A percentile compares a stretch with the other conserved stretches of the same genome.
These are phyloP conservation scores for Conus ventricosus DNA, from an alignment of 1,140 invertebrate species.

Conservation along the genomic window DNA sequence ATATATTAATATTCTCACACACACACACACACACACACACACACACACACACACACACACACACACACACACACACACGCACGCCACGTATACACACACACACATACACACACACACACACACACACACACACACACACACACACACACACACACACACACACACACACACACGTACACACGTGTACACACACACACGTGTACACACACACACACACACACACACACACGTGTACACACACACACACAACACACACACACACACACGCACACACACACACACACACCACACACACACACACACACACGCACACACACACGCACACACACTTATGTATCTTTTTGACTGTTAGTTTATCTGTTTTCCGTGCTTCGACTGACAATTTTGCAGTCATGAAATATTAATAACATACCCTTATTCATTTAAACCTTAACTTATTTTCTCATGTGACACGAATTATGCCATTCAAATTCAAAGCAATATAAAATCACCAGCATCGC, in stretches of 20 bases:
- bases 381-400: too few relatives aligned
- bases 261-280: neutral
- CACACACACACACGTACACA: neutral
- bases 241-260: too few relatives aligned
- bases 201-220: slow-evolving; percentile 1
- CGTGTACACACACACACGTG: neutral
- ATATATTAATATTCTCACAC: neutral
- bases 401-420: too few relatives aligned
- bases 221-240: slow-evolving; percentile 30
- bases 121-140: neutral
- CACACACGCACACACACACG: neutral
- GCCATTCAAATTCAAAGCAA: too few relatives aligned
- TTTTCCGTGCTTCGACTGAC: too few relatives aligned
- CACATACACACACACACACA: neutral
- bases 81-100: neutral
- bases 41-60: too few relatives aligned
- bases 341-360: too few relatives aligned
- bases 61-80: too few relatives aligned
- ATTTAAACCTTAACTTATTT: too few relatives aligned
- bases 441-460: too few relatives aligned
- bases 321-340: neutral
- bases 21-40: too few relatives aligned
- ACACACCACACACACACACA: slow-evolving; percentile 10
- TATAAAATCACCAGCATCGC: too few relatives aligned
- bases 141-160: neutral